Conservation (phyloP, 2,888 invertebrate genomes). For the Nomada fabriciana region DNA sequence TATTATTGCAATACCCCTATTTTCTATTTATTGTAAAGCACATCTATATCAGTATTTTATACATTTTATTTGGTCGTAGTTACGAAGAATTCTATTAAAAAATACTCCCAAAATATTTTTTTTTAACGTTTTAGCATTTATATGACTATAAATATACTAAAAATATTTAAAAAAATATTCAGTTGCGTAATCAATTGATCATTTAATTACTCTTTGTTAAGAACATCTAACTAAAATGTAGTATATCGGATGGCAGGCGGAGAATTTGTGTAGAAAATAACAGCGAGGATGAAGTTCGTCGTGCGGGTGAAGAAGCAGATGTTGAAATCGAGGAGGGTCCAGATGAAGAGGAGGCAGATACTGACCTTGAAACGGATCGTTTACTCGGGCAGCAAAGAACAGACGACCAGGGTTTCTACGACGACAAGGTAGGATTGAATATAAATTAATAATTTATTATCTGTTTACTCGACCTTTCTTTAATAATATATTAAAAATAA, state of each 20-base stretch:
- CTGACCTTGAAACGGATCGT: slow-evolving; percentile 98
- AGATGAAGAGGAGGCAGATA: slow-evolving; percentile 93
- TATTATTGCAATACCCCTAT: not conserved
- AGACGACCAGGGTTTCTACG: slow-evolving; percentile 96
- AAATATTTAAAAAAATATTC: not conserved
- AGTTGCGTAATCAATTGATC: not conserved
- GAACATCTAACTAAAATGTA: slow-evolving; percentile 83
- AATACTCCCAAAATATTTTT: not conserved
- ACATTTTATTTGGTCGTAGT: too few relatives aligned
- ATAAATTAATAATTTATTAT: not conserved
- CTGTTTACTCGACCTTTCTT: not conserved
- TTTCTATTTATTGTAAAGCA: too few relatives aligned
- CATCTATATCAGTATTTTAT: too few relatives aligned
- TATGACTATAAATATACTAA: not conserved
- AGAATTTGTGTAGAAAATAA: slow-evolving; percentile 82
- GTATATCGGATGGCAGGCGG: slow-evolving; percentile 83
- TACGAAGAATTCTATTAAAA: too few relatives aligned
- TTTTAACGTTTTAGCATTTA: not conserved
- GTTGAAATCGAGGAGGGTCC: slow-evolving; percentile 81
- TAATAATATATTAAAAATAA: slow-evolving; percentile 3
- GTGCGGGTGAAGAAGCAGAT: slow-evolving; percentile 81
- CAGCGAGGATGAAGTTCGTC: slow-evolving; percentile 81
- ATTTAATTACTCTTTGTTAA: slow-evolving; percentile 64
- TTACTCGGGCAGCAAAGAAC: slow-evolving; percentile 96
- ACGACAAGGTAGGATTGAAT: slow-evolving; percentile 89